Evolutionary conservation across 2,888 invertebrate species (phyloP).

Genomic region (Tortricodes alternella): DNA sequence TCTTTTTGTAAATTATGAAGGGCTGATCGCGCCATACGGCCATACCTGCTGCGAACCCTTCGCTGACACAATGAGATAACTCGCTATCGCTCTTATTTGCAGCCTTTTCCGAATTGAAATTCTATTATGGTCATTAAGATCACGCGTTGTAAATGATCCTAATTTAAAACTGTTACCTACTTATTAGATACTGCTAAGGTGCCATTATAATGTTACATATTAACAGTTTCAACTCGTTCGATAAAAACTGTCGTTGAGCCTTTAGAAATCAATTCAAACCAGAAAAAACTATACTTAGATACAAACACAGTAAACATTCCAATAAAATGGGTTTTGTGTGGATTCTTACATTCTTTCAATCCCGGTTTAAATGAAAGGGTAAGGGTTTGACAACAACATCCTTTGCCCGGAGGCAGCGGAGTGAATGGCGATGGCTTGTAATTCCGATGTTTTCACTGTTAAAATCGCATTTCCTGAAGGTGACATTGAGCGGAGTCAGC

Average conservation of each 20-base stretch:
- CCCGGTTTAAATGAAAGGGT: conserved; percentile 64
- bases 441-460: conserved; percentile 79
- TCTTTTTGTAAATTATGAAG: conserved; percentile 79
- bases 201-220: neutral
- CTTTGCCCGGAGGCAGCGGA: conserved; percentile 74
- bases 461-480: conserved; percentile 80
- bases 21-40: conserved; percentile 79
- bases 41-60: conserved; percentile 78
- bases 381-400: conserved; percentile 70
- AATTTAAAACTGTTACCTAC: conserved; percentile 8
- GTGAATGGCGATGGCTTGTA: conserved; percentile 76
- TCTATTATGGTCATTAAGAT: conserved; percentile 23
- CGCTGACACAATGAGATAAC: conserved; percentile 61
- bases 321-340: conserved; percentile 47
- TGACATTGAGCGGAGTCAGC: conserved; percentile 67
- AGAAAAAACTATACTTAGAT: conserved; percentile 25
- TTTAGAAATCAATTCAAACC: conserved; percentile 25
- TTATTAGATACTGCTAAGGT: conserved; percentile 17
- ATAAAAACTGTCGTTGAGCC: conserved; percentile 24
- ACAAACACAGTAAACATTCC: conserved; percentile 33
- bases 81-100: conserved; percentile 61
- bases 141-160: conserved; percentile 15
- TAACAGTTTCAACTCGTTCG: conserved; percentile 27
- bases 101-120: conserved; percentile 42
- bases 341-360: conserved; percentile 53